Conservation (phyloP, 2,888 invertebrate genomes). For the Polietes domitor region DNA sequence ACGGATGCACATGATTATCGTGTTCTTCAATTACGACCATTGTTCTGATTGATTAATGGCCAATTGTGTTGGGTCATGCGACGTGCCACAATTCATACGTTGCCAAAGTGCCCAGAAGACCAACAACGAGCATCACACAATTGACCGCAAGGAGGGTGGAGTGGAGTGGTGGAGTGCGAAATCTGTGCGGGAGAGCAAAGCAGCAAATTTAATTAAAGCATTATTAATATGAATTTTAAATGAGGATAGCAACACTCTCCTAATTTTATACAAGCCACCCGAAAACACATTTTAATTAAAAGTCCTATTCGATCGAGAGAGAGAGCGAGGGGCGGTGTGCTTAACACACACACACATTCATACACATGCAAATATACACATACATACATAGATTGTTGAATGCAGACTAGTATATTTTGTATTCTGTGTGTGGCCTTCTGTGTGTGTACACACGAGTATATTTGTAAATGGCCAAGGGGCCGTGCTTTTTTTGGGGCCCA, state of each 20-base stretch:
- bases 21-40: not conserved
- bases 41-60: slow-evolving; percentile 14
- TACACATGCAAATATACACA: too few species aligned
- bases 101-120: not conserved
- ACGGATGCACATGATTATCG: not conserved
- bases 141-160: not conserved
- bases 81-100: not conserved
- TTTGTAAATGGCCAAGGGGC: too few species aligned
- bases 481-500: too few species aligned
- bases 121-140: not conserved
- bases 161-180: not conserved
- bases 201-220: not conserved
- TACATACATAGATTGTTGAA: too few species aligned
- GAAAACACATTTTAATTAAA: not conserved
- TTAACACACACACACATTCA: too few species aligned
- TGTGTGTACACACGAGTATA: too few species aligned
- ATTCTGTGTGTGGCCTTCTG: too few species aligned
- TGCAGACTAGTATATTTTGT: too few species aligned
- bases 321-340: too few species aligned
- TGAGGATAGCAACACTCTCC: not conserved
- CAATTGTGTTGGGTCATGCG: not conserved
- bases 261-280: not conserved
- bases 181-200: not conserved
- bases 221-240: not conserved
- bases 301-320: not conserved